Evolutionary conservation across 2,113 vertebrate genomes (phyloP), one percentile per base, ranked within the genome.

Genomic region (Syngnathus scovelli): DNA sequence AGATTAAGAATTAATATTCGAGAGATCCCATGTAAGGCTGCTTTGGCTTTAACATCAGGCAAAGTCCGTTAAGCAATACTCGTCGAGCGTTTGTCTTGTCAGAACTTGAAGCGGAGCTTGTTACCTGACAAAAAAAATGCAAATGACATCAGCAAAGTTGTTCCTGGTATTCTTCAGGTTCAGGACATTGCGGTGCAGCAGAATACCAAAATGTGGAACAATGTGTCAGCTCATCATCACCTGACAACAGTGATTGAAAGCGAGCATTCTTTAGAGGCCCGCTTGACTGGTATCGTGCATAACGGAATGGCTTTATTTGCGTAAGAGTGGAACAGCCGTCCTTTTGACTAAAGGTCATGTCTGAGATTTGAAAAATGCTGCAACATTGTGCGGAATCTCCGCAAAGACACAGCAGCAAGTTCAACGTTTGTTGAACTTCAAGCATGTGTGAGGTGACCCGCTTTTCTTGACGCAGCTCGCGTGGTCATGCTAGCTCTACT

Each of bases 381-480:
- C 64, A 59, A 72, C 72, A 75, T 43, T 69, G 71, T n/a, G 46
- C 74, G 74, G 81, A 78, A 78, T 80, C 74, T 80, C 21, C 0
- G 33, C 65, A 36, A 71, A 76, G 69, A 74, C 61, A 54, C 52
- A 44, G 61, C 66, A 65, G 72, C 72, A 84, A 77, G 66, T 21
- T 79, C 76, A 76, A 69, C 72, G 51, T 82, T 79, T 84, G 76
- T 84, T 76, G 72, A 83, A 76, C 68, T 48, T 52, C 67, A 46
- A 69, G 67, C 69, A 74, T 76, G 71, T 78, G 75, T 72, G 68
- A 80, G 70, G 77, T 88, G 79, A 78, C 72, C 44, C 58, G 39
- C 49, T 69, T 61, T 69, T 61, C 48, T 61, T 77, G 78, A 79
- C 63, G 43, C 46, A 67, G 4, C 49, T 80, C 67, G n/a, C 75